Percentiles rank a stretch among this genome's conserved stretches.
Evolutionary conservation across 2,888 invertebrate species (phyloP).

Genomic region (Dicycla oo): DNA sequence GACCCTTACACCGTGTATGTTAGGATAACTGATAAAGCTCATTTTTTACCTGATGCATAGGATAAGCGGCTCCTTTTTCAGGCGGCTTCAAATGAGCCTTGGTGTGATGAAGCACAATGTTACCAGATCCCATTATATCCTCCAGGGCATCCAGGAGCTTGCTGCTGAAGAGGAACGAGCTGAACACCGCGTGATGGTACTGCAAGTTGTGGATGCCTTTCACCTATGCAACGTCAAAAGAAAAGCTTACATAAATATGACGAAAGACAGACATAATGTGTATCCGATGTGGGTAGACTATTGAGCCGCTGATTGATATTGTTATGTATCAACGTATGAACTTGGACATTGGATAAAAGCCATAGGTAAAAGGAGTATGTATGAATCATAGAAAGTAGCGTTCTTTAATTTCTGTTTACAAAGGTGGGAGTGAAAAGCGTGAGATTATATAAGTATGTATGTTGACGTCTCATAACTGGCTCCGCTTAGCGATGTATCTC

Average conservation of each 20-base stretch:
- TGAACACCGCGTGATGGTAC: conserved; percentile 89
- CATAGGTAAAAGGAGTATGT: not conserved
- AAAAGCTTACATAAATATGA: not conserved
- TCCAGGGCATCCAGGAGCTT: conserved; percentile 89
- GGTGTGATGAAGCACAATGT: conserved; percentile 91
- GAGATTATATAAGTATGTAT: not conserved
- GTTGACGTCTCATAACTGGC: not conserved
- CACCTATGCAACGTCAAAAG: conserved; percentile 77
- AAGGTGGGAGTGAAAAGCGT: not conserved
- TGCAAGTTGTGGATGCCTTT: conserved; percentile 91
- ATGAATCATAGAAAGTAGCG: not conserved
- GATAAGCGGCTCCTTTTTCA: conserved; percentile 90
- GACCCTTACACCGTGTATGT: not conserved
- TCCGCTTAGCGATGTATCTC: not conserved
- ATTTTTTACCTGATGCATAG: conserved; percentile 89
- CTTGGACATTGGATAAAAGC: not conserved
- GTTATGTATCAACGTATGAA: not conserved
- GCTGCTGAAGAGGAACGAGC: conserved; percentile 83
- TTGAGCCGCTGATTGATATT: not conserved
- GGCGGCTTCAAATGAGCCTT: conserved; percentile 91
- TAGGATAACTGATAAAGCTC: not conserved
- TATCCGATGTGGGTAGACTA: not conserved
- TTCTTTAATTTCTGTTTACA: not conserved
- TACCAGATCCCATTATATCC: conserved; percentile 87
- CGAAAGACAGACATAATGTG: too few species aligned